Evolutionary conservation across 2,797 vertebrate genomes (phyloP).

Genomic region (Sarcoramphus papa): DNA sequence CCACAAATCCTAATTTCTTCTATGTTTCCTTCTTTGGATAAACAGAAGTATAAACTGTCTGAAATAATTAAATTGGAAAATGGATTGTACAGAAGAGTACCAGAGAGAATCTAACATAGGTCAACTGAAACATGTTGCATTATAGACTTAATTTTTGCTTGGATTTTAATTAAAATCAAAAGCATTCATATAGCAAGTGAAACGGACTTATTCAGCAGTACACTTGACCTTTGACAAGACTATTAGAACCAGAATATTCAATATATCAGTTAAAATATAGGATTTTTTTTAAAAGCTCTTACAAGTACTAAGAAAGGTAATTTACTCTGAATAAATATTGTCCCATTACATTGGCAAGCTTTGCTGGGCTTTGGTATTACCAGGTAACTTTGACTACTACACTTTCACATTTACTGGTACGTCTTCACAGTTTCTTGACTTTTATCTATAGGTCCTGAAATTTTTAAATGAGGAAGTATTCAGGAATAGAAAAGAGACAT

Average conservation of each 20-base stretch:
- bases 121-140: background rate
- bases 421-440: background rate
- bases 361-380: background rate
- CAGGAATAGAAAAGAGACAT: background rate
- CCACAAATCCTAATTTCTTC: background rate
- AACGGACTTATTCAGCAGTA: background rate
- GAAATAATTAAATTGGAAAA: background rate
- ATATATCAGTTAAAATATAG: background rate
- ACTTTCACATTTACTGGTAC: background rate
- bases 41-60: background rate
- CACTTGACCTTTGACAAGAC: background rate
- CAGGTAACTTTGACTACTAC: background rate
- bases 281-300: background rate
- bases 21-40: background rate
- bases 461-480: background rate
- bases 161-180: background rate
- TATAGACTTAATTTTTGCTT: background rate
- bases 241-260: background rate
- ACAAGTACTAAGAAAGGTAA: background rate
- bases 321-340: background rate
- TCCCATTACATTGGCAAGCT: background rate
- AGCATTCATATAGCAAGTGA: background rate
- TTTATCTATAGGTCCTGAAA: background rate
- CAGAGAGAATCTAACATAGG: background rate
- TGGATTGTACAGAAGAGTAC: background rate